Base-by-base conservation (phyloP, 2,888 invertebrate species). In the Encarsia formosa region DNA sequence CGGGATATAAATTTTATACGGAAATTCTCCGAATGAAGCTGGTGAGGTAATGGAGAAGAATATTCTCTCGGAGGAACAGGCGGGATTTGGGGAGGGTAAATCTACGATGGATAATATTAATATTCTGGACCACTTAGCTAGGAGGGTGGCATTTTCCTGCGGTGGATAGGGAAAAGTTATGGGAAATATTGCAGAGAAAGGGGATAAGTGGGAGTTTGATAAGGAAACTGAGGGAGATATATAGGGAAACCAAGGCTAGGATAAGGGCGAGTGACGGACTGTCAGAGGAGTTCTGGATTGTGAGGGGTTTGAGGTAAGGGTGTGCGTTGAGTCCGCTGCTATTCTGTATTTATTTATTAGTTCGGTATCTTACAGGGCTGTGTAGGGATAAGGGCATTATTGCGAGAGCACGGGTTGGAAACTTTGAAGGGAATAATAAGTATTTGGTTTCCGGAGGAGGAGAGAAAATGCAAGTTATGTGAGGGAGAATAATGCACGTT, bases 1-100 rank as follows among this genome's bases (percentile, higher is more conserved):
- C 56, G 5, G 47, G 32, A 3, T 63, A 60, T 35, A 61, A 61
- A 24, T 51, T 61, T 37, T 60, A 60, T 19, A 45, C 57, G 2
- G 46, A 35, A 16, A 47, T 60, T 2, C 4, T 62, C 23, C 50
- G 42, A 1, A 40, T 42, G 2, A 61, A 57, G 39, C n/a, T 62
- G 35, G 42, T 26, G 11, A 56, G 23, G 24, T 58, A 11, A 56
- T 57, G 40, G 34, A 29, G 18, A 49, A 46, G 22, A 5, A 24
- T 1, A 9, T 54, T 2, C 3, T 52, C 8, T 54, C 53, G 15
- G 57, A 61, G 6, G 53, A 24, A 5, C 58, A 60, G 26, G 47
- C 48, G 4, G 57, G 61, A 3, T 61, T 58, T 19, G 40, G 48
- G 8, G 50, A 38, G 38, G 39, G 48, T 2, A 53, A 54, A 18